phyloP scores from a whole-genome alignment of 2,797 vertebrate species.

The Halcyon chelicuti region DNA sequence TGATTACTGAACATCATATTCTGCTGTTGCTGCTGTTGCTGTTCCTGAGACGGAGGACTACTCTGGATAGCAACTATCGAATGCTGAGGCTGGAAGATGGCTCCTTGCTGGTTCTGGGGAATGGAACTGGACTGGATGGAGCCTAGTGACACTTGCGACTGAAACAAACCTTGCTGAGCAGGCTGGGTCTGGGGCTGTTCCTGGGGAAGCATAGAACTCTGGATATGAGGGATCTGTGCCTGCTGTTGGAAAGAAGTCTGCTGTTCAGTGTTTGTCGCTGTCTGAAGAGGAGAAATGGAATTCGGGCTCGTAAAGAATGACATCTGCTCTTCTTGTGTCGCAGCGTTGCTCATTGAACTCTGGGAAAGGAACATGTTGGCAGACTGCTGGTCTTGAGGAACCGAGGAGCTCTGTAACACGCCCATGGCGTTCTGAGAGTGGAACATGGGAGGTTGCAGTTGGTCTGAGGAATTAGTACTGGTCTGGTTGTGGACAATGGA shows the following conservation, averaged over 20 bases:
- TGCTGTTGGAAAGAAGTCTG: slow-evolving; percentile 90
- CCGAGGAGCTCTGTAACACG: slow-evolving; percentile 85
- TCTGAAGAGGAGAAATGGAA: slow-evolving; percentile 90
- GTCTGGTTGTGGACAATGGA: slow-evolving; percentile 85
- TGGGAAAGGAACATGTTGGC: slow-evolving; percentile 90
- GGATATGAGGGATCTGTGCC: slow-evolving; percentile 89
- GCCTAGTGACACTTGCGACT: slow-evolving; percentile 75
- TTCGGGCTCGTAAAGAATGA: slow-evolving; percentile 82
- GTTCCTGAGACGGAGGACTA: slow-evolving; percentile 82
- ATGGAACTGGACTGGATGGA: slow-evolving; percentile 78
- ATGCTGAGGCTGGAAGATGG: slow-evolving; percentile 81
- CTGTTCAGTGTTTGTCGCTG: slow-evolving; percentile 85
- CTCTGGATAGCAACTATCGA: slow-evolving; percentile 81
- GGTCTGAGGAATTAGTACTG: slow-evolving; percentile 87
- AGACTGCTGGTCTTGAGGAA: slow-evolving; percentile 89
- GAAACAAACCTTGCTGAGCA: slow-evolving; percentile 80
- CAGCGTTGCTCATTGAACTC: slow-evolving; percentile 84
- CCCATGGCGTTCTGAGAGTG: slow-evolving; percentile 88
- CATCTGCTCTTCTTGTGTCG: slow-evolving; percentile 86
- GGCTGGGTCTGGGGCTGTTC: slow-evolving; percentile 80
- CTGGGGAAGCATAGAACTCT: slow-evolving; percentile 82
- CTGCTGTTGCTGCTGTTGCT: slow-evolving; percentile 84
- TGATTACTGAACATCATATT: slow-evolving; percentile 88
- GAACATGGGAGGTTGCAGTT: slow-evolving; percentile 91
- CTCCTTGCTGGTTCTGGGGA: slow-evolving; percentile 79